Evolutionary conservation across 2,888 invertebrate species (phyloP), one percentile per base, ranked within the genome.

Genomic region (Drosophila emarginata): DNA sequence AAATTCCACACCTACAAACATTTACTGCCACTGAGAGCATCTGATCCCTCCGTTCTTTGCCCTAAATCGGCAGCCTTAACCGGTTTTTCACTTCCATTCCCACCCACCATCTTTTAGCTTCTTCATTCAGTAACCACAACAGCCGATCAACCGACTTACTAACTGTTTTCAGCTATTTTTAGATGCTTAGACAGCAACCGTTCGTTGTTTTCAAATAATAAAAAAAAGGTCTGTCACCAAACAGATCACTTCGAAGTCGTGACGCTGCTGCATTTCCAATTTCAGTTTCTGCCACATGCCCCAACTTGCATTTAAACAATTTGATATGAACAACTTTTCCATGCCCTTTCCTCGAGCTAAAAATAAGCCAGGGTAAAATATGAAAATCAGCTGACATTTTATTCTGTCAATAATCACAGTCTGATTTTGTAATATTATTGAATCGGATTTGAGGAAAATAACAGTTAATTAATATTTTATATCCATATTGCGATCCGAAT

Each of bases 21-120:
- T 32, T 9, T 9, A 9, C 32, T 32, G 45, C 11, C 18, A 11
- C 18, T 4, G 21, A 59, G 23, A 39, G 45, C 40, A 28, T 23
- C 15, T 15, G 14, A 18, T 64, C 70, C 66, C 67, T 21, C 45
- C 64, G 64, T 69, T 73, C 64, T 57, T 51, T 67, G 74, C 63
- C 80, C 85, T 74, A 76, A 81, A 85, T 78, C 82, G 82, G 85
- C 70, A 67, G 62, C 58, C 61, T 57, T 36, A 81, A 79, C 79
- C 66, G 73, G 77, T 80, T 72, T 72, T 80, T 67, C 68, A 78
- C 50, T 64, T 63, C 72, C 57, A 63, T 28, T 63, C 52, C 53
- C 77, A 80, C 79, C 79, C 79, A 81, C 67, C 58, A 65, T 45
- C 39, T 61, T 11, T n/a, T n/a, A n/a, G 18, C 28, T 52, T 11